These are phyloP conservation scores for Dendroctonus ponderosae DNA, from an alignment of 1,140 invertebrate species.

Conservation along the genomic window DNA sequence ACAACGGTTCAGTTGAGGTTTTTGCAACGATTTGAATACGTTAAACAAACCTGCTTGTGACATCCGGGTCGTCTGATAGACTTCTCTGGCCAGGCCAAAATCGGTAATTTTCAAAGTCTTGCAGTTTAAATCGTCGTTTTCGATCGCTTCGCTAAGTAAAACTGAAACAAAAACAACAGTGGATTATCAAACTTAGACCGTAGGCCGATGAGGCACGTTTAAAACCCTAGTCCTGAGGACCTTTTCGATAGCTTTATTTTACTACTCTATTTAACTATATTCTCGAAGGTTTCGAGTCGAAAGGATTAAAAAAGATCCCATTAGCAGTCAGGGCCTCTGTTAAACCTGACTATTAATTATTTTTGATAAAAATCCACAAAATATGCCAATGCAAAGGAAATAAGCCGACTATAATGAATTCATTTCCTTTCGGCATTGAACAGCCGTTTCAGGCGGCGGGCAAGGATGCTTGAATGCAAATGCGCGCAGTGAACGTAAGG, in stretches of 20 bases:
- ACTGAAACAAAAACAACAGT: constrained; percentile 61
- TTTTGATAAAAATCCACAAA: no score
- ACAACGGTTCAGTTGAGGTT: background rate
- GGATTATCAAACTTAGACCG: no score
- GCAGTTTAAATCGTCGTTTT: constrained; percentile 79
- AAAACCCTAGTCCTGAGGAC: no score
- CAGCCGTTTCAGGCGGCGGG: background rate
- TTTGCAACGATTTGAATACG: constrained; percentile 2
- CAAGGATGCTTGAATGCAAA: background rate
- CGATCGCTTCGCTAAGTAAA: constrained; percentile 83
- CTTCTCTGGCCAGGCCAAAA: constrained; percentile 92
- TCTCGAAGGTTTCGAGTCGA: no score
- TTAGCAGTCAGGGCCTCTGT: no score
- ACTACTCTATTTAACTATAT: background rate
- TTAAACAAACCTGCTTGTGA: constrained; percentile 73
- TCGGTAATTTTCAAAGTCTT: constrained; percentile 97
- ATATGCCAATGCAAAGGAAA: no score
- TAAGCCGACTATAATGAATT: background rate
- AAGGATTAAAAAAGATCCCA: no score
- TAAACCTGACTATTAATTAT: no score
- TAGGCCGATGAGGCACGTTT: no score
- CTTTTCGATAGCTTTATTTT: no score
- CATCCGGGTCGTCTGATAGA: constrained; percentile 95
- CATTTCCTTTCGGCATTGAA: constrained; percentile 5
- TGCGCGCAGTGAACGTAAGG: background rate